These are phyloP conservation scores for Lochmaea crataegi DNA, from an alignment of 2,888 invertebrate species.

Conservation along the genomic window DNA sequence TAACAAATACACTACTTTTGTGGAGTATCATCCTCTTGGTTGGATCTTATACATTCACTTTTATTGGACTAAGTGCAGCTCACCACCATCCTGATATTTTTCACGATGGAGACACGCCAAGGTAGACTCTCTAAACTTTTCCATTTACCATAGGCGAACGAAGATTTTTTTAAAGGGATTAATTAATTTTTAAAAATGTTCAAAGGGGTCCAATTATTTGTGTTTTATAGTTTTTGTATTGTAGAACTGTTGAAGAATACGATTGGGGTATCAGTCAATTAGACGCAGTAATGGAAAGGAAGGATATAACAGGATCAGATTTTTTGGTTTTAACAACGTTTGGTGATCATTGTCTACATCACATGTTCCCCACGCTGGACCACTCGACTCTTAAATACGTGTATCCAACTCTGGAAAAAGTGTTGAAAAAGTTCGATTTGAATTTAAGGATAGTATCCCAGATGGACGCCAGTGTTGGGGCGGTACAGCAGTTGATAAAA, in stretches of 20 bases:
- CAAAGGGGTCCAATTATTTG: no score
- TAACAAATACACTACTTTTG: constrained; percentile 68
- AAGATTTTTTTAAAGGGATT: no score
- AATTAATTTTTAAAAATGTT: no score
- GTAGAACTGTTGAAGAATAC: constrained; percentile 51
- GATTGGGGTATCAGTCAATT: constrained; percentile 86
- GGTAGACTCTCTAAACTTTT: constrained; percentile 61
- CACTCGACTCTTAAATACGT: constrained; percentile 77
- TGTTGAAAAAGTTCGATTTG: constrained; percentile 74
- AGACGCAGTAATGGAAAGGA: constrained; percentile 79
- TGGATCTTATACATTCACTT: constrained; percentile 26
- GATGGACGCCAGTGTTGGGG: constrained; percentile 74
- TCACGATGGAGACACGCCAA: constrained; percentile 80
- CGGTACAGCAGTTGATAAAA: constrained; percentile 72
- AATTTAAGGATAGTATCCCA: constrained; percentile 67
- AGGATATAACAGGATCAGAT: constrained; percentile 74
- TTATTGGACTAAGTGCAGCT: constrained; percentile 78
- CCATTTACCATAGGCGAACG: no score
- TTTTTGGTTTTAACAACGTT: constrained; percentile 78
- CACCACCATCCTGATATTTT: constrained; percentile 85
- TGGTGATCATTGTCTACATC: constrained; percentile 83
- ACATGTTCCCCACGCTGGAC: constrained; percentile 84
- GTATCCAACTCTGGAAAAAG: constrained; percentile 72
- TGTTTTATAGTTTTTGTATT: constrained; percentile 20
- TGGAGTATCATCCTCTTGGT: constrained; percentile 62